These are phyloP conservation scores for Chelidonichthys spinosus DNA, from an alignment of 2,797 vertebrate genomes.

Conservation along the genomic window DNA sequence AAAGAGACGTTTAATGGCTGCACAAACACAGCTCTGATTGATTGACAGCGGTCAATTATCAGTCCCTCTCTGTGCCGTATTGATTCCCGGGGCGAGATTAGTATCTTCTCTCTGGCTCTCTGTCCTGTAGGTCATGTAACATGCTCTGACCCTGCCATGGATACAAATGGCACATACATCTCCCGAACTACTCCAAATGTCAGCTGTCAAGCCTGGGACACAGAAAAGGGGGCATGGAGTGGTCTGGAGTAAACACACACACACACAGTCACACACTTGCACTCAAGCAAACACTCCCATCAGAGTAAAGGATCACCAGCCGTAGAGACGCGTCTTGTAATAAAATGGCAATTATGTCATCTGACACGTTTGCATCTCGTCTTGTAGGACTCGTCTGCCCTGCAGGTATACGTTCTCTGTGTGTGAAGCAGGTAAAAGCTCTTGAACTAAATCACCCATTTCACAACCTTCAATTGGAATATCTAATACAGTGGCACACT, in stretches of 20 bases:
- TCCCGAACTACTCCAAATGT: conserved; percentile 79
- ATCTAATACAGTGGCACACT: conserved; percentile 36
- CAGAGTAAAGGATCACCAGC: conserved; percentile 44
- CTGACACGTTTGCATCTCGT: conserved; percentile 59
- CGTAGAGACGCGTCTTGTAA: conserved; percentile 55
- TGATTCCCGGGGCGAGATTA: conserved; percentile 77
- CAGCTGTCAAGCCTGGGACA: conserved; percentile 76
- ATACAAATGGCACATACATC: conserved; percentile 84
- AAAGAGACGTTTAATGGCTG: conserved; percentile 60
- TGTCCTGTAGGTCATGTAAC: conserved; percentile 81
- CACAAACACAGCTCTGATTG: conserved; percentile 72
- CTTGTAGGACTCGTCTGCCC: conserved; percentile 39
- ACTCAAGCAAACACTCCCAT: conserved; percentile 42
- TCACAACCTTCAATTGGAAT: conserved; percentile 47
- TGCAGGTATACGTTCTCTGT: conserved; percentile 38
- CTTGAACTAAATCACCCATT: conserved; percentile 45
- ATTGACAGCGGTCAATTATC: conserved; percentile 83
- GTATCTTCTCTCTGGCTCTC: conserved; percentile 74
- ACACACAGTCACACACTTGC: conserved; percentile 37
- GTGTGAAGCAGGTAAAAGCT: conserved; percentile 40
- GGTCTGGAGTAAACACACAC: conserved; percentile 59
- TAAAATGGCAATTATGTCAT: conserved; percentile 64
- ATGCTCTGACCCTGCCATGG: conserved; percentile 80
- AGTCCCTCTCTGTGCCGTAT: conserved; percentile 72
- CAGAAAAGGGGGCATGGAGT: conserved; percentile 36